Evolutionary conservation across 2,797 vertebrate species (phyloP).

Genomic region (Menidia menidia): DNA sequence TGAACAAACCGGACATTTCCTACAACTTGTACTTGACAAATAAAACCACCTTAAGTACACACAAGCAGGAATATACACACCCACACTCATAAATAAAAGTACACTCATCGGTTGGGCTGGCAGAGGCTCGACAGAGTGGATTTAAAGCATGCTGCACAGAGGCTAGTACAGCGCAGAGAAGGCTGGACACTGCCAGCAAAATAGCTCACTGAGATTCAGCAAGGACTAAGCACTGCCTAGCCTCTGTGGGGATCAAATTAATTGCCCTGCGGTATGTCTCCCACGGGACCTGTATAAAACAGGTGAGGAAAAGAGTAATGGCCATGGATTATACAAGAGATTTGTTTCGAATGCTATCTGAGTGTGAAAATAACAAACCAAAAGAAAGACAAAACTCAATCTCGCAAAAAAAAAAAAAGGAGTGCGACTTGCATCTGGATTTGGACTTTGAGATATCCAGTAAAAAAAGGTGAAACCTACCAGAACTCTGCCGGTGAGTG

Average conservation of each 20-base stretch:
- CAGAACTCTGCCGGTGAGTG: constrained; percentile 97
- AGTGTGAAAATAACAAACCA: constrained; percentile 23
- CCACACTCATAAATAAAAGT: constrained; percentile 27
- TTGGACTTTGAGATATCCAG: neutral
- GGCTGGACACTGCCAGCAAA: constrained; percentile 40
- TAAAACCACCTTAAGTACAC: constrained; percentile 39
- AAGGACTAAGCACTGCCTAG: constrained; percentile 31
- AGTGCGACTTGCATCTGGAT: neutral
- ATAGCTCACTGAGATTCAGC: constrained; percentile 45
- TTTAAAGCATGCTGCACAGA: constrained; percentile 52
- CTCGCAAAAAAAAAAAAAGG: too few relatives aligned
- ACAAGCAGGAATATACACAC: constrained; percentile 13
- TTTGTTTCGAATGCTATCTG: constrained; percentile 30
- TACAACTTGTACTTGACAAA: constrained; percentile 34
- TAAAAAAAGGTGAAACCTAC: constrained; percentile 80
- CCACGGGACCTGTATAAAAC: constrained; percentile 39
- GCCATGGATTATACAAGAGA: constrained; percentile 43
- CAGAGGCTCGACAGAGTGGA: constrained; percentile 47
- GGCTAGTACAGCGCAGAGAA: constrained; percentile 53
- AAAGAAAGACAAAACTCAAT: constrained; percentile 9
- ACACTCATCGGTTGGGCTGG: constrained; percentile 42
- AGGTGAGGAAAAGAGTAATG: constrained; percentile 42
- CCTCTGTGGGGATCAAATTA: constrained; percentile 48
- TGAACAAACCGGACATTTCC: constrained; percentile 49
- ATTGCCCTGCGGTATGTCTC: constrained; percentile 37